Base-by-base conservation (phyloP, 1,140 invertebrate species). In the Polyergus mexicanus region DNA sequence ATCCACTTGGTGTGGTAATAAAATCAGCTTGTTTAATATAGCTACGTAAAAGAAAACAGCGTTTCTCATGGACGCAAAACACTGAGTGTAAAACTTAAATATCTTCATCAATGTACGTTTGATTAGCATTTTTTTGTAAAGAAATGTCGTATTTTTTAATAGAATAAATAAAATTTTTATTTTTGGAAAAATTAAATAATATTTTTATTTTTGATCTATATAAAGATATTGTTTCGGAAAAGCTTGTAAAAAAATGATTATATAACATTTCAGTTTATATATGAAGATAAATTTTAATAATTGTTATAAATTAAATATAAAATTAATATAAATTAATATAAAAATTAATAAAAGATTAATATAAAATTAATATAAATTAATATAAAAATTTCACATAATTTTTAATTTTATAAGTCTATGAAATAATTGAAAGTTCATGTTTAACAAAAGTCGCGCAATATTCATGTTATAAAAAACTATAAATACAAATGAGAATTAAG, bases 71-170 rank as follows among this genome's bases (percentile, higher is more conserved):
- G 62, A 28, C 11, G 35, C 19, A 32, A 80, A 65, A 56, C 69
- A 88, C 87, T 88, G 88, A 89, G 88, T 78, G 88, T 89, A 89
- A 89, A 89, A 89, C 87, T 86, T 85, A 65, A 74, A 44, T 4
- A 22, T 56, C 7, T 69, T 68, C 6, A n/a, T 69, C 62, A 2
- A 38, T 19, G 19, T 13, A n/a, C 4, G 10, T 54, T 41, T 35
- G 11, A 62, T 11, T 13, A 38, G 2, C 3, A 77, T 65, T n/a
- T 65, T n/a, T 25, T 74, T 74, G 11, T 32, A 63, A 51, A 19
- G 0, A 51, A 51, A 60, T 63, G 22, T 25, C 44, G 13, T 44
- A 56, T 5, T 68, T 35, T 28, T 80, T 66, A 44, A 77, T 65
- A 47, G n/a, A 35, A 35, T 54, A n/a, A 25, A 69, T 4, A 22